phyloP scores from a whole-genome alignment of 2,797 vertebrate genomes.

The Linurgus olivaceus region DNA sequence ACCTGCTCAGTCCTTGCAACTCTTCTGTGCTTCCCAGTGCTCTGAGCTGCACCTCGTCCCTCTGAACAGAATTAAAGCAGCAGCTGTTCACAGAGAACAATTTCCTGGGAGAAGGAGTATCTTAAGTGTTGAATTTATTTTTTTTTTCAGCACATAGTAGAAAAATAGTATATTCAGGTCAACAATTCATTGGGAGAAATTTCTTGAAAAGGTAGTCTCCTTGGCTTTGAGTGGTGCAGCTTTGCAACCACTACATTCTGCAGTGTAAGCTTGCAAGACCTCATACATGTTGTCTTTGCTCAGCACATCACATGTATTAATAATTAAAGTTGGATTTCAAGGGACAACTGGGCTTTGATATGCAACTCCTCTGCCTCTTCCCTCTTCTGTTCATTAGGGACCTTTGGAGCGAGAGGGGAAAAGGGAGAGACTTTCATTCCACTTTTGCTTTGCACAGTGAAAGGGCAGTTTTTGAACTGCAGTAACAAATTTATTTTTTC shows the following conservation, averaged over 20 bases:
- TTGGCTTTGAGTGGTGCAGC: not conserved
- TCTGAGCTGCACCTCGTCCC: not conserved
- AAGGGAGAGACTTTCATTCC: not conserved
- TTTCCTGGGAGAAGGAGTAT: not conserved
- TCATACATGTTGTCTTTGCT: not conserved
- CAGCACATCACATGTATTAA: not conserved
- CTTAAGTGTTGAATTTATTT: not conserved
- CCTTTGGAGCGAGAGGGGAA: not conserved
- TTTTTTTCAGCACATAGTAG: not conserved
- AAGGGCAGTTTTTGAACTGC: conserved; percentile 48
- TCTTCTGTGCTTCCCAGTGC: not conserved
- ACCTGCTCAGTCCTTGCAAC: not conserved
- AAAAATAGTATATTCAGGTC: not conserved
- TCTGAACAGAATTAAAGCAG: not conserved
- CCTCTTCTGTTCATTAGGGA: conserved; percentile 58
- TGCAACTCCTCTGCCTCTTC: conserved; percentile 46
- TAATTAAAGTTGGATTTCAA: conserved; percentile 39
- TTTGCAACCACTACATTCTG: not conserved
- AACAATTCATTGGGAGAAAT: not conserved
- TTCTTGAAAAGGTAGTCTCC: not conserved
- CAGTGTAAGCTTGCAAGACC: not conserved
- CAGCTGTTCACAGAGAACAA: not conserved
- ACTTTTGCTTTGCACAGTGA: conserved; percentile 22
- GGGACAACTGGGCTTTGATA: conserved; percentile 45
- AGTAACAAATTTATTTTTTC: conserved; percentile 60